Evolutionary conservation across 1,140 invertebrate species (phyloP), one percentile per base, ranked within the genome.

Genomic region (Sminthurinus signatus): DNA sequence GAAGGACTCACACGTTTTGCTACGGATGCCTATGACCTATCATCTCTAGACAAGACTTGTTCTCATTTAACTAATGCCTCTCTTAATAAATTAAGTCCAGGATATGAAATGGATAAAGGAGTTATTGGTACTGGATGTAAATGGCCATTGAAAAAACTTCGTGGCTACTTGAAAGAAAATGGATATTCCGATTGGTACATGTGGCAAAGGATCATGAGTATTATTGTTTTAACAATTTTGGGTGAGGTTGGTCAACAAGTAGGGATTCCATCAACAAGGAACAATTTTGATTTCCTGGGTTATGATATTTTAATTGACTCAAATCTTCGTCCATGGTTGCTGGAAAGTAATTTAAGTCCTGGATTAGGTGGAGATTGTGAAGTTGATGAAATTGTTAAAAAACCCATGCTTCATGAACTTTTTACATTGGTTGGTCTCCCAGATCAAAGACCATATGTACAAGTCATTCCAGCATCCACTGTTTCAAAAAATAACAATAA

Each of bases 261-360:
- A 12, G n/a, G n/a, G 14, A 32, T 39, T 10, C 54, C 3, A 12
- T 29, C 19, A 0, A 2, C 36, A 21, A 52, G 78, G 1, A 89
- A 94, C 77, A 93, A 90, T 74, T 94, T 93, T 74, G 91, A 94
- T 74, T 88, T 93, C 74, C 93, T 93, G 73, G 92, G 92, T 23
- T 94, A 94, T 70, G 91, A 95, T 72, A 86, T 96, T 29, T 81
- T 96, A 15, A 86, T 94, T 50, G 92, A 96, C 73, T 84, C 86
- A 56, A 81, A 84, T 59, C 74, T 94, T 25, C 89, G 89, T 59
- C 91, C 91, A 0, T 95, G 91, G 91, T 77, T 95, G 3, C 81
- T 96, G 1, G 91, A 96, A 79, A 88, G 91, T 1, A 93, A 93
- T 70, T 76, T 90, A 17, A 89, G 87, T 67, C 90, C 90, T n/a